These are phyloP conservation scores for Arenaria interpres DNA, from an alignment of 2,113 vertebrate species.

Conservation along the genomic window DNA sequence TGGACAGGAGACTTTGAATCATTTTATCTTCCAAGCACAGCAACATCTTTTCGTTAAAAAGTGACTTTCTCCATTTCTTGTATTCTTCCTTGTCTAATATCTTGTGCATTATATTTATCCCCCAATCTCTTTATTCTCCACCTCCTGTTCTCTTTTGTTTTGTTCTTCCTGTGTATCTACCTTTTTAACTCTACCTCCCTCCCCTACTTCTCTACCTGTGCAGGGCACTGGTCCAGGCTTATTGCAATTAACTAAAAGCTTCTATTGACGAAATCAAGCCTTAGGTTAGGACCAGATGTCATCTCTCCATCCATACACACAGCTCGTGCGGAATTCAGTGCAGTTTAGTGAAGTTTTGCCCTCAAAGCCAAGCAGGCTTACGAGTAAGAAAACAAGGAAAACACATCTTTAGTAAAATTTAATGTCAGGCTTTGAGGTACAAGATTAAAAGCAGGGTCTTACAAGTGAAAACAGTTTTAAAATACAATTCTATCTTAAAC, in stretches of 20 bases:
- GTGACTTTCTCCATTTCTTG: neutral
- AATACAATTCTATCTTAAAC: neutral
- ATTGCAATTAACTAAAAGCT: neutral
- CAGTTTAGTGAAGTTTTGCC: neutral
- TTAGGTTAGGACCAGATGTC: neutral
- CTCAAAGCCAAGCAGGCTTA: neutral
- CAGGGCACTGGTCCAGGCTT: neutral
- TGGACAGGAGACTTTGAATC: constrained; percentile 45
- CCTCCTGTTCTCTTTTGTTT: neutral
- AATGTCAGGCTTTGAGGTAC: neutral
- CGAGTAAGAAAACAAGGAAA: neutral
- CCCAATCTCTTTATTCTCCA: neutral
- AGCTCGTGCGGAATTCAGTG: neutral
- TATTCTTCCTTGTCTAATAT: neutral
- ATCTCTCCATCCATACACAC: neutral
- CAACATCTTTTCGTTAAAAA: constrained; percentile 34
- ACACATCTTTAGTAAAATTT: neutral
- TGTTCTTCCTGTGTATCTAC: neutral
- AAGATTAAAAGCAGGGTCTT: neutral
- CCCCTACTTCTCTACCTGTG: neutral
- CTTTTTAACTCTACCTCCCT: neutral
- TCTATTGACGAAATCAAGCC: neutral
- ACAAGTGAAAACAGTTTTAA: neutral
- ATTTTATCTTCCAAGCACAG: constrained; percentile 52
- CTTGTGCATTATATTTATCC: neutral